Evolutionary conservation across 2,888 invertebrate genomes (phyloP).

Genomic region (Formica aserva): DNA sequence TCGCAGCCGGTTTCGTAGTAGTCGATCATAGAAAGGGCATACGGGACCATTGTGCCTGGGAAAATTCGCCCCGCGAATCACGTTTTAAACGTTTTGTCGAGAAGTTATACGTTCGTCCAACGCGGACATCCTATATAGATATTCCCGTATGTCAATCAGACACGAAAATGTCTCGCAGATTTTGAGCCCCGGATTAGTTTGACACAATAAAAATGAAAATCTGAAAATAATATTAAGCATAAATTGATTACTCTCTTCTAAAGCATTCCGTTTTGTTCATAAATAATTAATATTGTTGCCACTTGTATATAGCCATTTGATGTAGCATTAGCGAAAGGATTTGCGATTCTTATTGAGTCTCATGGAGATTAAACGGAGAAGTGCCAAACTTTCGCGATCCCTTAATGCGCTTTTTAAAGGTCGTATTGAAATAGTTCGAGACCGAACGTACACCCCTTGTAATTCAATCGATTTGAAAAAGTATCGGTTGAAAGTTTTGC

Average conservation of each 20-base stretch:
- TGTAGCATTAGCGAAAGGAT: slow-evolving; percentile 1
- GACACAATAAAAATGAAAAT: background rate
- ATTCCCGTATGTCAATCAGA: slow-evolving; percentile 17
- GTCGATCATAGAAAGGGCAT: slow-evolving; percentile 48
- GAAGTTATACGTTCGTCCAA: slow-evolving; percentile 11
- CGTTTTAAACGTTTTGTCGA: slow-evolving; percentile 32
- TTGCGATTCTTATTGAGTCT: slow-evolving; percentile 34
- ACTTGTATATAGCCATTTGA: background rate
- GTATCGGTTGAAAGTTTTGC: slow-evolving; percentile 48
- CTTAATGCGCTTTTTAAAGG: slow-evolving; percentile 53
- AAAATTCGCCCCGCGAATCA: slow-evolving; percentile 55
- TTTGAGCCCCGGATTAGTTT: background rate
- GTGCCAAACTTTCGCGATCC: slow-evolving; percentile 25
- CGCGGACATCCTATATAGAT: background rate
- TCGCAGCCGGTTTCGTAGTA: slow-evolving; percentile 50
- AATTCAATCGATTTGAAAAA: slow-evolving; percentile 54
- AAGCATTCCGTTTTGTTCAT: background rate
- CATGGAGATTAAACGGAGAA: slow-evolving; percentile 8
- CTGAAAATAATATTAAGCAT: background rate
- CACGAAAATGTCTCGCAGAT: background rate
- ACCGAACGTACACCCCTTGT: slow-evolving; percentile 34
- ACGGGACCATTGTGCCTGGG: background rate
- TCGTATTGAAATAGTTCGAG: slow-evolving; percentile 49
- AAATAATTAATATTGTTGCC: background rate
- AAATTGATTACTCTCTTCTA: background rate